A percentile compares a stretch with the other conserved stretches of the same genome.
Evolutionary conservation across 2,888 invertebrate genomes (phyloP).

Genomic region (Papilio gigon): DNA sequence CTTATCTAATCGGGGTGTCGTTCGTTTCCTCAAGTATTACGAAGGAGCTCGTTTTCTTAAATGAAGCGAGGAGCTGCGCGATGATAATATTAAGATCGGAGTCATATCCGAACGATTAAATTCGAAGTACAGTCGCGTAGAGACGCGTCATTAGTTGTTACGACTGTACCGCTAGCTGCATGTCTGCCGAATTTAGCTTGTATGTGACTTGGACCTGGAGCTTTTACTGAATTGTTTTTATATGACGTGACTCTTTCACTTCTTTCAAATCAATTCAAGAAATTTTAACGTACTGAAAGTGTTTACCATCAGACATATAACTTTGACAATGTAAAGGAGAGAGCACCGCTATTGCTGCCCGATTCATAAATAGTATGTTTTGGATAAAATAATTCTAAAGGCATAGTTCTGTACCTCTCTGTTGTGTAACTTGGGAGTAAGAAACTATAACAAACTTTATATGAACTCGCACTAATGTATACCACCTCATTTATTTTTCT

Average conservation of each 20-base stretch:
- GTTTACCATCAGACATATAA: too few relatives aligned
- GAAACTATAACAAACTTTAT: background rate
- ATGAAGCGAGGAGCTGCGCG: slow-evolving; percentile 23
- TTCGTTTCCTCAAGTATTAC: slow-evolving; percentile 11
- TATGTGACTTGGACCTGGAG: background rate
- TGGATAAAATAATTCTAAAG: too few relatives aligned
- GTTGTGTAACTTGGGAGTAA: too few relatives aligned
- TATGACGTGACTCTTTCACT: too few relatives aligned
- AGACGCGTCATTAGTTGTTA: slow-evolving; percentile 70
- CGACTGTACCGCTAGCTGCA: slow-evolving; percentile 50
- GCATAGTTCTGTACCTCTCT: too few relatives aligned
- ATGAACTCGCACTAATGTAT: background rate
- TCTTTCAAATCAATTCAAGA: too few relatives aligned
- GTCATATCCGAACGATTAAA: slow-evolving; percentile 58
- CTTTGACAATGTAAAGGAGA: too few relatives aligned
- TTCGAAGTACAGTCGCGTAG: slow-evolving; percentile 63
- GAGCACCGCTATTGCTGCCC: too few relatives aligned
- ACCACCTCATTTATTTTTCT: background rate
- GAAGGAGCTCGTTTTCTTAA: slow-evolving; percentile 31
- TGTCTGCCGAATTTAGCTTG: background rate
- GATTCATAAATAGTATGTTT: too few relatives aligned
- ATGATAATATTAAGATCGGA: slow-evolving; percentile 29
- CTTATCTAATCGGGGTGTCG: slow-evolving; percentile 9
- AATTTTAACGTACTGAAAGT: too few relatives aligned
- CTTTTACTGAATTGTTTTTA: too few relatives aligned